Evolutionary conservation across 2,888 invertebrate genomes (phyloP).

Genomic region (Pantelozetes paolii): DNA sequence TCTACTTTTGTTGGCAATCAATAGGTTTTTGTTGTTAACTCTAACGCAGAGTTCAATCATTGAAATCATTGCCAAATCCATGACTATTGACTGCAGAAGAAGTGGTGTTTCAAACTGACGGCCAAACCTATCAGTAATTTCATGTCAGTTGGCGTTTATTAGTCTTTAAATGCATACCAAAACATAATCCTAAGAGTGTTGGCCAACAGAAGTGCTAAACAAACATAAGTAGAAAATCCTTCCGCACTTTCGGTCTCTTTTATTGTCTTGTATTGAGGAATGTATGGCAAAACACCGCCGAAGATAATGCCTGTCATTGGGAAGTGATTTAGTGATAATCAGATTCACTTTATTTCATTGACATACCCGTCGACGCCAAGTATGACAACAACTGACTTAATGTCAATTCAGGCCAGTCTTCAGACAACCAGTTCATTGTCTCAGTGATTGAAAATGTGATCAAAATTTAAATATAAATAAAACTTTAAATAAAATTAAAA

Average conservation of each 20-base stretch:
- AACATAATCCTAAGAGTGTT: constrained; percentile 95
- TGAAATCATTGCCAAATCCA: constrained; percentile 92
- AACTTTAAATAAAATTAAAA: no score
- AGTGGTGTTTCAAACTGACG: constrained; percentile 92
- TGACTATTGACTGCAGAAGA: constrained; percentile 90
- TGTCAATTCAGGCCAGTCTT: constrained; percentile 20
- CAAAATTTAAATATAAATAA: no score
- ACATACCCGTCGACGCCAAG: constrained; percentile 2
- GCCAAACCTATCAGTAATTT: constrained; percentile 76
- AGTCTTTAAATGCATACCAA: constrained; percentile 65
- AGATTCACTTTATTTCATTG: no score
- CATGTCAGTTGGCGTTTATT: neutral
- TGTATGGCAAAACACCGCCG: constrained; percentile 90
- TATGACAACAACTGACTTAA: neutral
- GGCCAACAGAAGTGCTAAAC: constrained; percentile 86
- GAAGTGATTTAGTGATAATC: no score
- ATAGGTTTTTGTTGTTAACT: constrained; percentile 74
- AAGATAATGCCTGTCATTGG: constrained; percentile 51
- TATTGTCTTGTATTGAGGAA: constrained; percentile 89
- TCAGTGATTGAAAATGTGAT: no score
- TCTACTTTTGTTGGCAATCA: constrained; percentile 64
- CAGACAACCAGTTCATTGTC: constrained; percentile 2
- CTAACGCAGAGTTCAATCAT: constrained; percentile 90
- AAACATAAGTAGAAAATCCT: constrained; percentile 95
- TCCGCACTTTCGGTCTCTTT: constrained; percentile 83